Percentiles rank a stretch among this genome's conserved stretches.
Evolutionary conservation across 2,113 vertebrate genomes (phyloP).

Genomic region (Leucoraja erinaceus): DNA sequence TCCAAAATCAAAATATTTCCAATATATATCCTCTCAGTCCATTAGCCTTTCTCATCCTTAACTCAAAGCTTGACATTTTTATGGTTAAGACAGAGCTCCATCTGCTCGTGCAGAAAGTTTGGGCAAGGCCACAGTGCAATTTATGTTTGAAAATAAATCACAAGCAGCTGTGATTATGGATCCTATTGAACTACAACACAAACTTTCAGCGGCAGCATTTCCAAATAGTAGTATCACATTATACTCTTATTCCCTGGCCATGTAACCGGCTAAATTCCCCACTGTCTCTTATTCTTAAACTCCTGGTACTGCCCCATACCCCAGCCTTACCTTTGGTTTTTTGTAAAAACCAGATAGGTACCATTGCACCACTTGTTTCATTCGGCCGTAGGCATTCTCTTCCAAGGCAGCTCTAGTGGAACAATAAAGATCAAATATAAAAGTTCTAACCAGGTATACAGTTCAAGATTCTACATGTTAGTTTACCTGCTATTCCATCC

Average conservation of each 20-base stretch:
- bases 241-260: not conserved
- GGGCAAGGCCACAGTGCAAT: not conserved
- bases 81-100: not conserved
- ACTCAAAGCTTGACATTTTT: not conserved
- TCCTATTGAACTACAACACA: not conserved
- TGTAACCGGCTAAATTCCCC: not conserved
- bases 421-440: not conserved
- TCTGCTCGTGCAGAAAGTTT: not conserved
- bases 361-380: constrained; percentile 83
- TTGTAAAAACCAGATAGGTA: constrained; percentile 93
- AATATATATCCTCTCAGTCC: not conserved
- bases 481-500: not conserved
- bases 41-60: not conserved
- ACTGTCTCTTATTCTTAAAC: no score
- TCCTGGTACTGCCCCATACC: not conserved
- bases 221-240: not conserved
- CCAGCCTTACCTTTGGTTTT: constrained; percentile 80
- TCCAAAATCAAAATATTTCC: not conserved
- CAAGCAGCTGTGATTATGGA: not conserved
- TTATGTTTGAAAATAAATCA: not conserved
- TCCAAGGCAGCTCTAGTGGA: constrained; percentile 66
- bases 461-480: not conserved
- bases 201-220: not conserved
- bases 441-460: not conserved
- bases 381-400: constrained; percentile 73